Base-by-base conservation (phyloP, 2,888 invertebrate genomes). In the Abscondita cerata region DNA sequence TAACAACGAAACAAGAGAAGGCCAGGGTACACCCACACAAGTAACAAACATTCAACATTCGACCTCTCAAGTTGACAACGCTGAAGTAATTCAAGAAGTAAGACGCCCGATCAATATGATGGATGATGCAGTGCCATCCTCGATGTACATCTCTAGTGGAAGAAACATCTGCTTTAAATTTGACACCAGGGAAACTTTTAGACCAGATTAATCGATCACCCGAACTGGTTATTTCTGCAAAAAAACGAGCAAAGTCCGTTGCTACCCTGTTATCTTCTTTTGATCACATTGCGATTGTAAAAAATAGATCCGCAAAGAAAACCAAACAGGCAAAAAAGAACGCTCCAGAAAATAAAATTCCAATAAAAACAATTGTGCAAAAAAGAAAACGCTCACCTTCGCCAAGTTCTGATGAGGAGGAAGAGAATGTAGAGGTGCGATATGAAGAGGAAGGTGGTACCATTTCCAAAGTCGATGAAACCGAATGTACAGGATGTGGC, bases 261-360 rank as follows among this genome's bases (percentile, higher is more conserved):
- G 56, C 56, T 60, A 51, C 55, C 34, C 51, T 64, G 15, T 56
- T 56, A 61, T 56, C 56, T n/a, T 52, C 59, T 46, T 46, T 20
- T 12, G 47, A 53, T 47, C 47, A 58, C 36, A 59, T 59, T 16
- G 52, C 52, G 18, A 59, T 59, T 59, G 46, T 52, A 47, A 52
- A 59, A 52, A 38, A 59, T 36, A 59, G 20, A 38, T 9, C 46
- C 34, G 59, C 47, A 59, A 59, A 46, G 33, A 58, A 52, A 52
- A 31, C 44, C 16, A 58, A 52, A 50, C 25, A 41, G 51, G 52
- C 25, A 20, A 44, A 52, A 31, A 46, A 53, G 34, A 13, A 20
- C 34, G 34, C 11, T 20, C 19, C 13, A 11, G 46, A 60, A 55
- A 56, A 50, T 33, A 56, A 60, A 55, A 60, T 54, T 55, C n/a